Conservation (phyloP, 2,113 vertebrate genomes). For the Thamnophis sirtalis region DNA sequence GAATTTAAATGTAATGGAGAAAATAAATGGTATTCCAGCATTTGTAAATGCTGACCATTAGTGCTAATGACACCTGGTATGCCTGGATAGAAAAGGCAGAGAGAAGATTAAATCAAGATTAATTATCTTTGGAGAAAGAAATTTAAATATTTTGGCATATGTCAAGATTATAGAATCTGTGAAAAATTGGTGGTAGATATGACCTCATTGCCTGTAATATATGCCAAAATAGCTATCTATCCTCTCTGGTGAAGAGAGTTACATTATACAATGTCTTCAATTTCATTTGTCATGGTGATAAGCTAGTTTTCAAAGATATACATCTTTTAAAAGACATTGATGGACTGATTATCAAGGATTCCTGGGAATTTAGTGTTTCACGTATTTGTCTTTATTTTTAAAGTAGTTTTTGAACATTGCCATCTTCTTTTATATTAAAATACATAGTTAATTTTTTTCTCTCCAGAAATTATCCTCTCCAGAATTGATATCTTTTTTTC, state of each 20-base stretch:
- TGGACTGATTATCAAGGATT: constrained; percentile 66
- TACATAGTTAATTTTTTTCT: constrained; percentile 34
- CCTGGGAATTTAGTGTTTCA: constrained; percentile 59
- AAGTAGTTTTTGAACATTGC: constrained; percentile 51
- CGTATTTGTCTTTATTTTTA: constrained; percentile 55
- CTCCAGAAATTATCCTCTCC: not conserved
- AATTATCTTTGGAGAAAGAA: constrained; percentile 71
- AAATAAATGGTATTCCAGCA: constrained; percentile 66
- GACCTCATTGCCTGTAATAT: constrained; percentile 74
- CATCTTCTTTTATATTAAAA: constrained; percentile 45
- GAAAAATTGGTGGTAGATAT: constrained; percentile 80
- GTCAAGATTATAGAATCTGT: constrained; percentile 74
- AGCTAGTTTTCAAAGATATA: constrained; percentile 74
- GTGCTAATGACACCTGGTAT: constrained; percentile 70
- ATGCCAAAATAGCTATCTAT: constrained; percentile 82
- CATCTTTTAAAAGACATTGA: constrained; percentile 73
- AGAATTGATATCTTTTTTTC: constrained; percentile 23
- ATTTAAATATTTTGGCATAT: constrained; percentile 66
- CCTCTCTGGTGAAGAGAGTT: constrained; percentile 72
- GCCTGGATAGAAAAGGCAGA: constrained; percentile 52
- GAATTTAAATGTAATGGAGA: constrained; percentile 61
- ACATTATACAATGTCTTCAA: constrained; percentile 66
- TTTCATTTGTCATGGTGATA: constrained; percentile 62
- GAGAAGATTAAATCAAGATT: constrained; percentile 59
- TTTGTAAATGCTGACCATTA: constrained; percentile 67